Evolutionary conservation across 2,797 vertebrate genomes (phyloP).

Genomic region (Fundulus diaphanus): DNA sequence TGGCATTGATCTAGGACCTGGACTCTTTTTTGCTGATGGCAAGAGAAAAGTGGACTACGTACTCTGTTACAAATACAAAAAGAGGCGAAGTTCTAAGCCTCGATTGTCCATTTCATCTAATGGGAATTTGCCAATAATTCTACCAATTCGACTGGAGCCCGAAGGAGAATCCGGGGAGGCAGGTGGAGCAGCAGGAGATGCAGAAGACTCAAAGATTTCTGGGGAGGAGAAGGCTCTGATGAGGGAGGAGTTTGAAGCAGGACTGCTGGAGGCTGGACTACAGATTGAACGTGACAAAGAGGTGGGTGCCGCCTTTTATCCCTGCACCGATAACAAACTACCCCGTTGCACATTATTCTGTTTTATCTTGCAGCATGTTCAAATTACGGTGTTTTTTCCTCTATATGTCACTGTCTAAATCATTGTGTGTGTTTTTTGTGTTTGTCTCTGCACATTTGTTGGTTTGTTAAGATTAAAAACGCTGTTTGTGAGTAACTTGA

Average conservation of each 20-base stretch:
- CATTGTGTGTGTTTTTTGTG: background rate
- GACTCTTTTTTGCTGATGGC: constrained; percentile 89
- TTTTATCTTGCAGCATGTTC: constrained; percentile 2
- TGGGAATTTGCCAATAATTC: constrained; percentile 73
- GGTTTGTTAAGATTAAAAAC: constrained; percentile 61
- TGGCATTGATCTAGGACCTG: constrained; percentile 75
- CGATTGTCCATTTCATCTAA: constrained; percentile 83
- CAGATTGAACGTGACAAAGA: constrained; percentile 92
- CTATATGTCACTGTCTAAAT: background rate
- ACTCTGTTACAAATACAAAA: constrained; percentile 90
- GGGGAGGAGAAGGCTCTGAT: constrained; percentile 88
- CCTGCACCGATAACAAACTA: background rate
- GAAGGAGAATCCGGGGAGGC: constrained; percentile 60
- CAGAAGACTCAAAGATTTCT: constrained; percentile 80
- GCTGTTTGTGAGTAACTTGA: constrained; percentile 59
- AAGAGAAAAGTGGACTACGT: constrained; percentile 94
- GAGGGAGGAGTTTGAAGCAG: constrained; percentile 91
- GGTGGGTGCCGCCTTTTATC: constrained; percentile 77
- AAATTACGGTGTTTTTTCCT: background rate
- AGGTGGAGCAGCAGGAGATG: constrained; percentile 64
- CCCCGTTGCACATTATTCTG: background rate
- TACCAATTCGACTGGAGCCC: constrained; percentile 47
- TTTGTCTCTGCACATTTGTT: constrained; percentile 4
- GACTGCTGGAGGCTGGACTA: constrained; percentile 88
- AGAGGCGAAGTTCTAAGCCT: constrained; percentile 63